Evolutionary conservation across 2,888 invertebrate species (phyloP), one percentile per base, ranked within the genome.

Genomic region (Drosophila acutilabella): DNA sequence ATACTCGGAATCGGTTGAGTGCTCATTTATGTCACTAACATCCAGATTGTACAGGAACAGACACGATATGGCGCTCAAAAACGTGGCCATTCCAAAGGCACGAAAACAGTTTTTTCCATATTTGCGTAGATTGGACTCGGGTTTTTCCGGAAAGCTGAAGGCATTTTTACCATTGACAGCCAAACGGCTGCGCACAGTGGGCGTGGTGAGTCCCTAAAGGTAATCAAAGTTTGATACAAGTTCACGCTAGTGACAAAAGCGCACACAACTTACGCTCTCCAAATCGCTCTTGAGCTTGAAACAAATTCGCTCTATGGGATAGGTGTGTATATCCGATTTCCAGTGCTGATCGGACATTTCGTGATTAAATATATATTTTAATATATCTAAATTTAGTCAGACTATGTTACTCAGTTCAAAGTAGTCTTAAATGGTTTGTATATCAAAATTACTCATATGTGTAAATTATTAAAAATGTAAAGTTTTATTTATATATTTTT

Each of bases 121-220:
- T 0, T 16, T 58, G 0, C 2, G 2, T 2, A 41, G 1, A 0
- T 18, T n/a, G 5, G 38, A 11, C 1, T 57, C 40, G 0, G 33
- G 42, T 0, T 14, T 18, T 1, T 23, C 13, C 2, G 56, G 58
- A 5, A 70, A 18, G 7, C 26, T n/a, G 2, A 86, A 60, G 6
- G 6, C 30, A 47, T 82, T 82, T 11, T 68, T 59, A 0, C 88
- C 88, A 10, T 70, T 26, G 1, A 47, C 14, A 0, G 1, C 1
- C 20, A 86, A 40, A 4, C 58, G 74, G 1, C 3, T 11, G 0
- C n/a, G 18, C 2, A 74, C 86, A n/a, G 0, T 6, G 2, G 18
- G 20, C 0, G 47, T 13, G 8, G 44, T 41, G 0, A 85, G 38
- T 0, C 88, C 81, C 81, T 82, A 11, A 0, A 53, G 20, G 8